These are phyloP conservation scores for Ceramica pisi DNA, from an alignment of 2,888 invertebrate genomes.

Conservation along the genomic window DNA sequence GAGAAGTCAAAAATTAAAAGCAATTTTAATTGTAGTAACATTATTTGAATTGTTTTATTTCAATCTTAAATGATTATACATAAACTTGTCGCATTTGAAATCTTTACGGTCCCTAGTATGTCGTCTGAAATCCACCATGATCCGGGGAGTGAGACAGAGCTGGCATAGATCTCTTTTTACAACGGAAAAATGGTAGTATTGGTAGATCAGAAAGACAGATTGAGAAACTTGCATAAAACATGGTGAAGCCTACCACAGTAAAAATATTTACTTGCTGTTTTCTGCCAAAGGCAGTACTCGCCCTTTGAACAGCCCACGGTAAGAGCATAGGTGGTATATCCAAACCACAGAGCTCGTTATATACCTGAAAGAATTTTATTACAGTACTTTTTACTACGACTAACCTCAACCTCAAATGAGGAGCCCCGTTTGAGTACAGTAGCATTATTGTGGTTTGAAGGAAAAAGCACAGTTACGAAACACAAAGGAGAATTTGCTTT, in stretches of 20 bases:
- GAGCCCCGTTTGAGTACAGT: slow-evolving; percentile 70
- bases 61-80: background rate
- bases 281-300: slow-evolving; percentile 5
- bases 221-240: background rate
- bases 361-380: slow-evolving; percentile 70
- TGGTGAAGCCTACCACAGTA: background rate
- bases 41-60: background rate
- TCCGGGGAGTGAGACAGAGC: no score
- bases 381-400: slow-evolving; percentile 68
- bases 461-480: slow-evolving; percentile 66
- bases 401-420: slow-evolving; percentile 75
- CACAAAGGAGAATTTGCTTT: slow-evolving; percentile 66
- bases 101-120: no score
- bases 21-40: background rate
- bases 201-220: no score
- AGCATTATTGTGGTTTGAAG: slow-evolving; percentile 75
- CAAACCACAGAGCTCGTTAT: slow-evolving; percentile 56
- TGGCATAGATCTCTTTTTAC: no score
- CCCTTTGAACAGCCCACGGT: slow-evolving; percentile 21
- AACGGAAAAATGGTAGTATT: no score
- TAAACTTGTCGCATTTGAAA: background rate
- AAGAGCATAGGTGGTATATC: slow-evolving; percentile 19
- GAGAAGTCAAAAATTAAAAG: background rate
- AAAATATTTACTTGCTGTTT: slow-evolving; percentile 1
- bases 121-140: no score